Conservation (phyloP, 2,888 invertebrate species). For the Boloria euphrosyne region DNA sequence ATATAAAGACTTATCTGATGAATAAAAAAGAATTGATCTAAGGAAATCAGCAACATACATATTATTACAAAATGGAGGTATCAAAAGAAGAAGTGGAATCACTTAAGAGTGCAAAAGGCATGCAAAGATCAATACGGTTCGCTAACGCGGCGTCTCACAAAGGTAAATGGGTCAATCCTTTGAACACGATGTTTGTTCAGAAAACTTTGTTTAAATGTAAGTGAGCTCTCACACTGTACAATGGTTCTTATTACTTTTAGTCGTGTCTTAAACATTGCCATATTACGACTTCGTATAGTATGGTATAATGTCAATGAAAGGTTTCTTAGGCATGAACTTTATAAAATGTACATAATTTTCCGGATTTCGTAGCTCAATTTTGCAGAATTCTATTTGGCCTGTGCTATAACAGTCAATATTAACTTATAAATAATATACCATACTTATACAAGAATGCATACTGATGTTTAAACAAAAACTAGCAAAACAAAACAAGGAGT, state of each 20-base stretch:
- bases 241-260: neutral
- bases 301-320: neutral
- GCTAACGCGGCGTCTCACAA: conserved; percentile 25
- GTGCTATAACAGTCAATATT: no score
- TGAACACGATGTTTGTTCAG: conserved; percentile 21
- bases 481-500: no score
- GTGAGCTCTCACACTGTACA: conserved; percentile 17
- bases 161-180: conserved; percentile 38
- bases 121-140: conserved; percentile 40
- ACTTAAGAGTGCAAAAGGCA: conserved; percentile 32
- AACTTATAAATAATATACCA: no score
- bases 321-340: neutral
- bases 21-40: no score
- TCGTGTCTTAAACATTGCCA: neutral
- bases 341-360: neutral
- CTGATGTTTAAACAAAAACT: no score
- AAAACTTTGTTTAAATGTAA: conserved; percentile 16
- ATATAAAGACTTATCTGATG: no score
- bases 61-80: conserved; percentile 3
- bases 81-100: conserved; percentile 10
- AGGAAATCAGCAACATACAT: neutral
- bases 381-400: neutral
- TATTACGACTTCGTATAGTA: neutral
- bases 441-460: no score
- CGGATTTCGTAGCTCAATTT: neutral